These are phyloP conservation scores for Acrocephalus kingi DNA, from an alignment of 2,113 vertebrate genomes.

Conservation along the genomic window DNA sequence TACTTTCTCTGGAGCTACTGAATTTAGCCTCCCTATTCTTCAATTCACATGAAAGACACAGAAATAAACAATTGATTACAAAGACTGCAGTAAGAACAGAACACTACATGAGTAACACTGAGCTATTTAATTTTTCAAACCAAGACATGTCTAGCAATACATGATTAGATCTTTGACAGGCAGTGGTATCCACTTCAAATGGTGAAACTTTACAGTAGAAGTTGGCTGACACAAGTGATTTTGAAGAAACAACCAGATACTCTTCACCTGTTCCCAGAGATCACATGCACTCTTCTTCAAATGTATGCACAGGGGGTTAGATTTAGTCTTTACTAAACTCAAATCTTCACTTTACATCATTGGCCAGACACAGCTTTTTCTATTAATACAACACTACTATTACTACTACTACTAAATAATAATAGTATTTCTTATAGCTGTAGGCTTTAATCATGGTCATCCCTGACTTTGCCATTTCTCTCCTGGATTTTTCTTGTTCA, in stretches of 20 bases:
- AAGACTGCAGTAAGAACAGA: not conserved
- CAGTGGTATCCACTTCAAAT: not conserved
- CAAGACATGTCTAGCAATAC: not conserved
- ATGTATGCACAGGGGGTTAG: fast-evolving
- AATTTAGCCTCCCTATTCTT: not conserved
- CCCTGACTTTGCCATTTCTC: not conserved
- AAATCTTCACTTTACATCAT: not conserved
- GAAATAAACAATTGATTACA: not conserved
- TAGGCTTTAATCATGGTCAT: not conserved
- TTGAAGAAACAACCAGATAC: not conserved
- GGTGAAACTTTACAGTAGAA: not conserved
- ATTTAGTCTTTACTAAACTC: not conserved
- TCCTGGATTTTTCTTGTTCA: not conserved
- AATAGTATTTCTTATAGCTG: not conserved
- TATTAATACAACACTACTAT: not conserved
- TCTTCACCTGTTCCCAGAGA: not conserved
- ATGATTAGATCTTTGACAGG: not conserved
- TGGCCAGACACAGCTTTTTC: not conserved
- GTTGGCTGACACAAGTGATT: not conserved
- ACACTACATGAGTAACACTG: not conserved
- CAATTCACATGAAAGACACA: not conserved
- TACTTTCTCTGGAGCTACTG: not conserved
- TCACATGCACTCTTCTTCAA: not conserved
- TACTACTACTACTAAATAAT: not conserved
- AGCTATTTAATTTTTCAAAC: not conserved